phyloP scores from a whole-genome alignment of 2,888 invertebrate genomes.

The Epinotia bilunana region DNA sequence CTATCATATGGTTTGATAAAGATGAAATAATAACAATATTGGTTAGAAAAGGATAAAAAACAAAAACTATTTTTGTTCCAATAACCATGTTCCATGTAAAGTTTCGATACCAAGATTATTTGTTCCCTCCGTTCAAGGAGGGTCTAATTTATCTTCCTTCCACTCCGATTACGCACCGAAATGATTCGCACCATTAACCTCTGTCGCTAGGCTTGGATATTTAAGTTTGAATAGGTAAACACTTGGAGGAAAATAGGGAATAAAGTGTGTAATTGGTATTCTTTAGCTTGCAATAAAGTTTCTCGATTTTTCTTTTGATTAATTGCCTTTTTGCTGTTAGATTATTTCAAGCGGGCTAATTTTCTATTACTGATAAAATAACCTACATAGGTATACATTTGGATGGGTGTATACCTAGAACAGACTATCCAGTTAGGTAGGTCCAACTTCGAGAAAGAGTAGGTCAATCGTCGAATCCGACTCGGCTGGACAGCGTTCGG shows the following conservation, averaged over 20 bases:
- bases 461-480: too few relatives aligned
- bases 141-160: slow-evolving; percentile 75
- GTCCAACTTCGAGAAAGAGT: too few relatives aligned
- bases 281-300: neutral
- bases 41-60: neutral
- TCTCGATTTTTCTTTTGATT: neutral
- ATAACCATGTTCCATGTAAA: neutral
- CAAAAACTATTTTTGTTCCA: neutral
- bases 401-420: too few relatives aligned
- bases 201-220: slow-evolving; percentile 59
- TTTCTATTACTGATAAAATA: neutral
- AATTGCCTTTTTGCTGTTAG: neutral
- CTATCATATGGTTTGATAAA: neutral
- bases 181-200: slow-evolving; percentile 77
- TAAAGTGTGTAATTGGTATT: slow-evolving; percentile 28
- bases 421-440: too few relatives aligned
- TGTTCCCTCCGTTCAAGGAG: slow-evolving; percentile 45
- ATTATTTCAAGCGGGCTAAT: neutral
- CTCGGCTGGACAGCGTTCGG: too few relatives aligned
- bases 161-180: slow-evolving; percentile 72
- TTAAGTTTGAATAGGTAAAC: slow-evolving; percentile 54
- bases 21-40: neutral
- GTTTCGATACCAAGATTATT: slow-evolving; percentile 26
- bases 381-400: too few relatives aligned
- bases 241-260: slow-evolving; percentile 23